These are phyloP conservation scores for Drosophila sordidula DNA, from an alignment of 2,888 invertebrate genomes.

Conservation along the genomic window DNA sequence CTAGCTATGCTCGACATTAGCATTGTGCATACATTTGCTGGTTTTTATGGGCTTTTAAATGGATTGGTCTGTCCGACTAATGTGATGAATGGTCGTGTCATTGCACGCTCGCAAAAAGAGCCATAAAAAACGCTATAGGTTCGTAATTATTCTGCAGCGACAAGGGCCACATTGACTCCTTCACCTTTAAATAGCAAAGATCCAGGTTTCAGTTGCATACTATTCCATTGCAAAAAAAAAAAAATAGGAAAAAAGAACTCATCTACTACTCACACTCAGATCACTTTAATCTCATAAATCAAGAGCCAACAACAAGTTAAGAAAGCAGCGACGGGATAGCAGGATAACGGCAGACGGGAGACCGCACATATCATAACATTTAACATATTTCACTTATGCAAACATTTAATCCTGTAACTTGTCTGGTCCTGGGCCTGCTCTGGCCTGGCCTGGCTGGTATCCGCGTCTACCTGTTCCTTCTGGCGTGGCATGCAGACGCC, in stretches of 20 bases:
- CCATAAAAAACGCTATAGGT: slow-evolving; percentile 24
- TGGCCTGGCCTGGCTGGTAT: neutral
- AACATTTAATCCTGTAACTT: slow-evolving; percentile 75
- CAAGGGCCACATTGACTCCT: neutral
- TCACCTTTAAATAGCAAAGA: slow-evolving; percentile 11
- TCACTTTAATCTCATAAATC: slow-evolving; percentile 76
- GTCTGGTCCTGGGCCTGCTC: slow-evolving; percentile 40
- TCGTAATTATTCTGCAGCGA: slow-evolving; percentile 51
- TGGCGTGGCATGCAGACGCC: slow-evolving; percentile 8
- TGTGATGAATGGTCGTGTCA: slow-evolving; percentile 67
- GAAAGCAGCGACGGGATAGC: slow-evolving; percentile 18
- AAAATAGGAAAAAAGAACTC: slow-evolving; percentile 26
- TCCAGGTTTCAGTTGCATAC: slow-evolving; percentile 27
- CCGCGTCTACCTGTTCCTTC: slow-evolving; percentile 15
- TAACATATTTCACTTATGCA: slow-evolving; percentile 80
- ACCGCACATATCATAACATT: slow-evolving; percentile 74
- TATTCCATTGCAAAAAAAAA: slow-evolving; percentile 31
- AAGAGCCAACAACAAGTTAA: slow-evolving; percentile 51
- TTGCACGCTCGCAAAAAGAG: slow-evolving; percentile 24
- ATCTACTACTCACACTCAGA: slow-evolving; percentile 17
- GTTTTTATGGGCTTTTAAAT: slow-evolving; percentile 58
- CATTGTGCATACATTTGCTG: slow-evolving; percentile 18
- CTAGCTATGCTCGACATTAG: slow-evolving; percentile 23
- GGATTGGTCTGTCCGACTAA: slow-evolving; percentile 67
- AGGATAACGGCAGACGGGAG: slow-evolving; percentile 17